phyloP scores from a whole-genome alignment of 2,888 invertebrate genomes.

The Pyrochroa serraticornis region DNA sequence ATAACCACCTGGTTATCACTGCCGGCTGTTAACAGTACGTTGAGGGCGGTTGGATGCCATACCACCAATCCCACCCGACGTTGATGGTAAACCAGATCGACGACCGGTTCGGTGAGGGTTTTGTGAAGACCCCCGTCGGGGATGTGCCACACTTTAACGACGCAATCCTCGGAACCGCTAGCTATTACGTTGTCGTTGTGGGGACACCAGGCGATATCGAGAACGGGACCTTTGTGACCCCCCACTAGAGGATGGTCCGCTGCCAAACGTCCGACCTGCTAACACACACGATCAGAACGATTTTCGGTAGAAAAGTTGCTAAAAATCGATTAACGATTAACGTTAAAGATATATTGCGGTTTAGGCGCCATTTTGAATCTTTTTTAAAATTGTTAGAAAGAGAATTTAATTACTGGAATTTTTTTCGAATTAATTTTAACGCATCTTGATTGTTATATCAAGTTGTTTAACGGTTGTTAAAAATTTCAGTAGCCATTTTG shows the following conservation, averaged over 20 bases:
- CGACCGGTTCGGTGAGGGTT: conserved; percentile 90
- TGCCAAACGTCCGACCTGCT: conserved; percentile 90
- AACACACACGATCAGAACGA: conserved; percentile 33
- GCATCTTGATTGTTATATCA: too few species aligned
- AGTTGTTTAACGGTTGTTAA: too few species aligned
- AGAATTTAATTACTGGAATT: too few species aligned
- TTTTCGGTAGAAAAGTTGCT: neutral
- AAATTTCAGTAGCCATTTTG: too few species aligned
- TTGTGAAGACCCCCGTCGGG: conserved; percentile 88
- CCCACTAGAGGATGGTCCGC: conserved; percentile 94
- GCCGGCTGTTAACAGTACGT: conserved; percentile 92
- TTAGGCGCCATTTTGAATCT: too few species aligned
- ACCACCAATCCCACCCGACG: conserved; percentile 89
- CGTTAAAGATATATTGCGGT: too few species aligned
- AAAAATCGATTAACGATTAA: too few species aligned
- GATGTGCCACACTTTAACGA: conserved; percentile 96
- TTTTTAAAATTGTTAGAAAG: too few species aligned
- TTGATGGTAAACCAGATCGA: conserved; percentile 91
- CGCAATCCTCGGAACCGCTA: conserved; percentile 95
- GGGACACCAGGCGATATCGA: conserved; percentile 98
- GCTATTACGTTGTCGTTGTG: conserved; percentile 99
- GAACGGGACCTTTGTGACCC: conserved; percentile 94
- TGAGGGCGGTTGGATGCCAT: conserved; percentile 97
- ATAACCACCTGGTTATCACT: conserved; percentile 81
- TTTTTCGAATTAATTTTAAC: too few species aligned